phyloP scores from a whole-genome alignment of 2,888 invertebrate genomes.

The Epinotia nisella region DNA sequence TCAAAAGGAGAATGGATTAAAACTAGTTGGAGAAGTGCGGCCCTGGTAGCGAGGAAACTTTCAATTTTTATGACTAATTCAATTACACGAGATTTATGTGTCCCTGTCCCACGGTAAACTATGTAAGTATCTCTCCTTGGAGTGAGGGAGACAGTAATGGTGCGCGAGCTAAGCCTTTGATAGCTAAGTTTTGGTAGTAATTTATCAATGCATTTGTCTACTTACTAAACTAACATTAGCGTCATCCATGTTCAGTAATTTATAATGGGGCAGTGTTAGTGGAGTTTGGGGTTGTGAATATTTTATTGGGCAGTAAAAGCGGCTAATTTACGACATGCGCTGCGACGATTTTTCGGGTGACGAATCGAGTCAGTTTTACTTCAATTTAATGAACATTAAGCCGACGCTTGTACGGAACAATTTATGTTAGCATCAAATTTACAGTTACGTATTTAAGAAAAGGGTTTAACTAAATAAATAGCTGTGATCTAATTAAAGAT shows the following conservation, averaged over 20 bases:
- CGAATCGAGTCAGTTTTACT: background rate
- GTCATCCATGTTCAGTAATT: conserved; percentile 52
- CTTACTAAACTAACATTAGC: conserved; percentile 60
- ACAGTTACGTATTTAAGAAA: conserved; percentile 7
- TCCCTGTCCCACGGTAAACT: conserved; percentile 64
- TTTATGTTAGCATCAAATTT: conserved; percentile 25
- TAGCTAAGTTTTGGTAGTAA: conserved; percentile 64
- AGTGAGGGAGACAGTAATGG: conserved; percentile 59
- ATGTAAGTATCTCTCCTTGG: conserved; percentile 55
- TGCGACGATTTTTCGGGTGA: conserved; percentile 28
- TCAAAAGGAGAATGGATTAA: conserved; percentile 81
- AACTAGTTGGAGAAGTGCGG: conserved; percentile 78
- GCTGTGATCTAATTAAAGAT: background rate
- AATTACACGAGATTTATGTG: conserved; percentile 78
- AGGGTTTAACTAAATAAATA: background rate
- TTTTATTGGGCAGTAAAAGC: conserved; percentile 44
- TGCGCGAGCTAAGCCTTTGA: conserved; percentile 60
- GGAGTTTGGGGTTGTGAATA: conserved; percentile 40
- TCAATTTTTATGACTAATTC: conserved; percentile 84
- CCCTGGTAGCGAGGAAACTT: conserved; percentile 76
- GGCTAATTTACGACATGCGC: conserved; percentile 32
- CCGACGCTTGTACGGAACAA: conserved; percentile 5
- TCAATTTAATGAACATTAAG: conserved; percentile 16
- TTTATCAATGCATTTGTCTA: conserved; percentile 63
- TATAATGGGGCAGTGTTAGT: conserved; percentile 45